These are phyloP conservation scores for Bhutanitis thaidina DNA, from an alignment of 2,888 invertebrate genomes.

Conservation along the genomic window DNA sequence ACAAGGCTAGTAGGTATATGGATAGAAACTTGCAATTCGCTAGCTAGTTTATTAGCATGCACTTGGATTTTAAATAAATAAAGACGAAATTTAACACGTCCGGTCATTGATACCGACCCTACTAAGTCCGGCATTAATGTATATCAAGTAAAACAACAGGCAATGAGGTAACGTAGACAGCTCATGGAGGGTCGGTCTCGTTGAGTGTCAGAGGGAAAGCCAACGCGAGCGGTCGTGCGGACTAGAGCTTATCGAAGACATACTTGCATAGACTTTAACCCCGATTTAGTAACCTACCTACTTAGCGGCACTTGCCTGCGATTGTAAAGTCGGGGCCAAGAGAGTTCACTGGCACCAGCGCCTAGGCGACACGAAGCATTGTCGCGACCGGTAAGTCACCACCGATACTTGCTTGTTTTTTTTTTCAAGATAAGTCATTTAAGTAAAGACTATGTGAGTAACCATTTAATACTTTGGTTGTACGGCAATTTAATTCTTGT, in stretches of 20 bases:
- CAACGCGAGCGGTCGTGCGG: slow-evolving; percentile 49
- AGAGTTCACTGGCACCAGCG: slow-evolving; percentile 52
- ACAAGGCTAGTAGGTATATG: too few relatives aligned
- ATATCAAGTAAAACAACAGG: slow-evolving; percentile 3
- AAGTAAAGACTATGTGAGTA: too few relatives aligned
- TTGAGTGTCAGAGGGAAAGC: slow-evolving; percentile 45
- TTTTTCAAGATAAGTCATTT: too few relatives aligned
- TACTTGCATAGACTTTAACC: slow-evolving; percentile 29
- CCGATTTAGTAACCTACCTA: slow-evolving; percentile 45
- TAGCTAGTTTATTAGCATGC: not conserved
- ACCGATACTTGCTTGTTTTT: slow-evolving; percentile 26
- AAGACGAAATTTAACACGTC: not conserved
- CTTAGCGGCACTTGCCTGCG: slow-evolving; percentile 32
- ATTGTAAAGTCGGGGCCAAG: slow-evolving; percentile 45
- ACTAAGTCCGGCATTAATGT: not conserved
- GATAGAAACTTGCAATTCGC: too few relatives aligned
- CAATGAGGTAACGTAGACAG: slow-evolving; percentile 17
- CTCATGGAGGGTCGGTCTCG: slow-evolving; percentile 27
- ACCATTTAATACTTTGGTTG: too few relatives aligned
- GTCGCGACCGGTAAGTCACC: slow-evolving; percentile 44
- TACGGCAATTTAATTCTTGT: too few relatives aligned
- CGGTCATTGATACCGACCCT: not conserved
- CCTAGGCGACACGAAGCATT: slow-evolving; percentile 46
- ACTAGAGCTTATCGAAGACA: slow-evolving; percentile 22
- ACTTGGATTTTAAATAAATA: not conserved